Base-by-base conservation (phyloP, 1,140 invertebrate genomes). In the Tribolium castaneum region DNA sequence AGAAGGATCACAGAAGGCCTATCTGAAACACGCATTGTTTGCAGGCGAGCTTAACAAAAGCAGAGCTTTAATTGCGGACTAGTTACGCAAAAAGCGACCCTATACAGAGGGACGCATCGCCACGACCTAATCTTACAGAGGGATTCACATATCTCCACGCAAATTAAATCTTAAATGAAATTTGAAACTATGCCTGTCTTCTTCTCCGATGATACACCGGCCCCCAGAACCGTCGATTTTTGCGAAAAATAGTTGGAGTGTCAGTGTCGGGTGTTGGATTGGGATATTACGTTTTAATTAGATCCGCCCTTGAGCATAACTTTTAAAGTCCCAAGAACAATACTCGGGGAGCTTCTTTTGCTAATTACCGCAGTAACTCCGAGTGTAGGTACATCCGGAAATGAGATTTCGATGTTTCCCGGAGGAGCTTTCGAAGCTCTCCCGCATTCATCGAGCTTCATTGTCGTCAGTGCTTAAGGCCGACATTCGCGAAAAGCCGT, bases 121-220 rank as follows among this genome's bases (percentile, higher is more conserved):
- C 12, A 71, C 39, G 75, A 80, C 75, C 54, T 79, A 80, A 79
- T 79, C 76, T 80, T 78, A 79, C 77, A 82, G 78, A 79, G 80
- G 80, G 80, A 82, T 80, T 73, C 78, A 82, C 80, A 81, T 83
- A 81, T 83, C 79, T 82, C 78, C 79, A 84, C 83, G 83, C 82
- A 86, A 86, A 86, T 86, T 86, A 86, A 86, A 86, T 87, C 86
- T 86, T 86, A 85, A 87, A 87, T 87, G 86, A 87, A 87, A 87
- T 87, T 87, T 82, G 84, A 87, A 87, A 87, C 85, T 83, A 82
- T 84, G 81, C 78, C 81, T 35, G 59, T 66, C 59, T 66, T 66
- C 74, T 56, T 79, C 76, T 78, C n/a, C n/a, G 30, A 39, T 35
- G 59, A 66, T 35, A 66, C n/a, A n/a, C n/a, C n/a, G n/a, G n/a